Base-by-base conservation (phyloP, 2,113 vertebrate species). In the Oreochromis tanganicae region DNA sequence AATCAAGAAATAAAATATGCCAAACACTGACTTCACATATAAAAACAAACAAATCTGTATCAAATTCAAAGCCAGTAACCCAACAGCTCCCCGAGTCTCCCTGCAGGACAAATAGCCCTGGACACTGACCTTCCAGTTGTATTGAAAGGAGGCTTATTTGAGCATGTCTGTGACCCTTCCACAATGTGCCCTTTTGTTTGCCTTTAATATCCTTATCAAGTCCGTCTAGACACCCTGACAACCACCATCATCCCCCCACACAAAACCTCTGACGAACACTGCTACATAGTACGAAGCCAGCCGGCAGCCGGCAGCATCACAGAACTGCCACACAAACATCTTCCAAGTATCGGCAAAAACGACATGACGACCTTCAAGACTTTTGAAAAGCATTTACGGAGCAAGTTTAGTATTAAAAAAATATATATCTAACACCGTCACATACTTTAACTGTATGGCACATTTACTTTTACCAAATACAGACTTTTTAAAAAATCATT, bases 191-290 rank as follows among this genome's bases (percentile, higher is more conserved):
- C 94, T 89, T 94, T 95, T 96, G 95, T 96, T 92, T 94, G 93
- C 90, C 83, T 94, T 94, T 95, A 96, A 96, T 96, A 95, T 95
- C 96, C 95, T 95, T 94, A 95, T 96, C 95, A 95, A 93, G 94
- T 92, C 91, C 43, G 94, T 96, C 96, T 96, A 96, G 96, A 96
- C 96, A 94, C 93, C 92, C 93, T 94, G 94, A 96, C 93, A 96
- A 85, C 92, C 91, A 90, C 71, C 80, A n/a, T 92, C 88, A 80
- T 43, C 93, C 94, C 92, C 24, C 93, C 87, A 73, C 88, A 89
- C 54, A 82, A 75, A 88, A 59, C 68, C 59, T 80, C 56, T 17
- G 27, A 46, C 2, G 50, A 46, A 36, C 46, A 34, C 21, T 27
- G 27, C 73, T 46, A 59, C 16, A 17, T 6, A 9, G 56, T 13